Evolutionary conservation across 2,888 invertebrate genomes (phyloP), one percentile per base, ranked within the genome.

Genomic region (Drosophila silvestris): DNA sequence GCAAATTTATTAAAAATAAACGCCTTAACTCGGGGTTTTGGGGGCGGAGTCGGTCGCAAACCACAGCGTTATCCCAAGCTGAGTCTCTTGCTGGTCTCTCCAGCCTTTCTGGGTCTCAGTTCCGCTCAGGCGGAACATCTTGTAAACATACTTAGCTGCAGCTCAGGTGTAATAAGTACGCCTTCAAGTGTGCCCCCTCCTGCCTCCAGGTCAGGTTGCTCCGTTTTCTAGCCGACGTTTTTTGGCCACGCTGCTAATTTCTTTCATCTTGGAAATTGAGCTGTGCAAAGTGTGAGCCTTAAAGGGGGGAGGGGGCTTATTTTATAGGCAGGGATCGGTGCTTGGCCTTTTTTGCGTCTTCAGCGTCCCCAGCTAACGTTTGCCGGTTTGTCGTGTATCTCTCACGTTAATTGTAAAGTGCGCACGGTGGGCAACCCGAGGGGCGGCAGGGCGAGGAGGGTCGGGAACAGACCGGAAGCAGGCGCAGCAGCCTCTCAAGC

Each of bases 111-210:
- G 47, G 41, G 64, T 41, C 39, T 60, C 61, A 58, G 61, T 53
- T 64, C 51, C 75, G 81, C 81, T 80, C 79, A 75, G 81, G 82
- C 79, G 77, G 68, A 86, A 86, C 85, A 88, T 86, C 85, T 86
- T 86, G 85, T 86, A 86, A 86, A 86, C 85, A 86, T 90, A 86
- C 85, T 86, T 86, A 86, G 89, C 88, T 90, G 85, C 85, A 86
- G 90, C 85, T 86, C 85, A 86, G 85, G 85, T 86, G 85, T 86
- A 86, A 86, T 86, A 86, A 86, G 85, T 86, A 76, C 77, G 71
- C 85, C 85, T 83, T 90, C 72, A 86, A 85, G 85, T 87, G 83
- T 56, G 70, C 78, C 63, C 77, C 28, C 37, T 12, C 39, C 44
- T 22, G 44, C 28, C 51, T 60, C 60, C 65, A 81, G 79, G 79